A percentile compares a stretch with the other conserved stretches of the same genome.
These are phyloP conservation scores for Allophyes oxyacanthae DNA, from an alignment of 2,888 invertebrate genomes.

Conservation along the genomic window DNA sequence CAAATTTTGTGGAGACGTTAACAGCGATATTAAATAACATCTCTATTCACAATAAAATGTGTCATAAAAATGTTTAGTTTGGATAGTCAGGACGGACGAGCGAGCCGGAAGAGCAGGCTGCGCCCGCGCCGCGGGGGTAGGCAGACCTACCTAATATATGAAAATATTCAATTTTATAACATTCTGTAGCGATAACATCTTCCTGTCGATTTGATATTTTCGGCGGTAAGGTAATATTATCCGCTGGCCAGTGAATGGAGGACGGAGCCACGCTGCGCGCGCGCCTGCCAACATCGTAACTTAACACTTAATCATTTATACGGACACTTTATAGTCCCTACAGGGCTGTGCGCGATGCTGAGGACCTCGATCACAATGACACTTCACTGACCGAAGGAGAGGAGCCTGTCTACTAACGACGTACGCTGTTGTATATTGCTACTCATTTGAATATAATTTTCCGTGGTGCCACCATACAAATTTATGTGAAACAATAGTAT, in stretches of 20 bases:
- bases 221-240: slow-evolving; percentile 87
- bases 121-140: slow-evolving; percentile 74
- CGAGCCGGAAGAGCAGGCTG: slow-evolving; percentile 68
- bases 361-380: slow-evolving; percentile 56
- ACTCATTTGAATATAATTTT: slow-evolving; percentile 51
- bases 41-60: slow-evolving; percentile 85
- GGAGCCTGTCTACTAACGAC: slow-evolving; percentile 43
- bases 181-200: slow-evolving; percentile 87
- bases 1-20: slow-evolving; percentile 81
- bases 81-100: slow-evolving; percentile 49
- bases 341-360: slow-evolving; percentile 52
- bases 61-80: slow-evolving; percentile 71
- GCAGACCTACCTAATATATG: slow-evolving; percentile 75
- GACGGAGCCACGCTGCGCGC: slow-evolving; percentile 81
- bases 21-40: slow-evolving; percentile 87
- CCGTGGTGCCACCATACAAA: too few species aligned
- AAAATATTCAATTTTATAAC: slow-evolving; percentile 89
- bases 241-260: slow-evolving; percentile 80
- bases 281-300: slow-evolving; percentile 82
- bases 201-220: slow-evolving; percentile 88
- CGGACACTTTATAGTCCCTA: slow-evolving; percentile 82
- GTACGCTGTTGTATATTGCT: slow-evolving; percentile 46
- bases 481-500: too few species aligned
- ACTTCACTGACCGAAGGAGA: slow-evolving; percentile 45
- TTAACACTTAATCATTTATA: slow-evolving; percentile 88